Percentiles rank a stretch among this genome's conserved stretches.
Evolutionary conservation across 2,888 invertebrate genomes (phyloP).

Genomic region (Meghimatium bilineatum): DNA sequence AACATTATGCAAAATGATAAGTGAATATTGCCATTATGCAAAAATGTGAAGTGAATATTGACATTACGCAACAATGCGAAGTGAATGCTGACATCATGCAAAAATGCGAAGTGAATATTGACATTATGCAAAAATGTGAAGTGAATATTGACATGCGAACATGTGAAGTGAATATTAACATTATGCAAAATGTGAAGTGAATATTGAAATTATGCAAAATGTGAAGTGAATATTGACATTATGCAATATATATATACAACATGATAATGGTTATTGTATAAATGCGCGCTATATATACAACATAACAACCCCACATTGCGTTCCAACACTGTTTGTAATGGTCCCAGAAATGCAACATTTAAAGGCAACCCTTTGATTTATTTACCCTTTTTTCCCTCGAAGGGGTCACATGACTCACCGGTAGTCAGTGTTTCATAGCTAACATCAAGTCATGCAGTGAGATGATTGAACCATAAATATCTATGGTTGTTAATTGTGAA

Average conservation of each 20-base stretch:
- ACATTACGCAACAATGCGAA: no score
- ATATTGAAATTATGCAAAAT: not conserved
- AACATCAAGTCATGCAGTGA: not conserved
- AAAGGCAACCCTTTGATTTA: not conserved
- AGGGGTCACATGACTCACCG: slow-evolving; percentile 7
- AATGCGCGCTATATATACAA: slow-evolving; percentile 8
- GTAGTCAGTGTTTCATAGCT: slow-evolving; percentile 4
- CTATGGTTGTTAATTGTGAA: not conserved
- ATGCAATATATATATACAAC: no score
- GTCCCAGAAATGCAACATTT: not conserved
- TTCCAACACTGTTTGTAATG: not conserved
- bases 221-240: not conserved
- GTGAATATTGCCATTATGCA: not conserved
- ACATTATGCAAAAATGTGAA: no score
- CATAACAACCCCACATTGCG: slow-evolving; percentile 10
- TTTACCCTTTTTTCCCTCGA: not conserved
- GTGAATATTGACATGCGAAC: not conserved
- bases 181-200: not conserved
- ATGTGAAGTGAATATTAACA: not conserved
- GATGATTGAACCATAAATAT: slow-evolving; percentile 10
- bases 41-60: not conserved
- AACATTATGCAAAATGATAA: not conserved
- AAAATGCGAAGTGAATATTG: no score
- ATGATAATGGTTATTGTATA: not conserved
- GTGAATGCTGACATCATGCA: no score